Evolutionary conservation across 2,888 invertebrate species (phyloP).

Genomic region (Cordilura impudica): DNA sequence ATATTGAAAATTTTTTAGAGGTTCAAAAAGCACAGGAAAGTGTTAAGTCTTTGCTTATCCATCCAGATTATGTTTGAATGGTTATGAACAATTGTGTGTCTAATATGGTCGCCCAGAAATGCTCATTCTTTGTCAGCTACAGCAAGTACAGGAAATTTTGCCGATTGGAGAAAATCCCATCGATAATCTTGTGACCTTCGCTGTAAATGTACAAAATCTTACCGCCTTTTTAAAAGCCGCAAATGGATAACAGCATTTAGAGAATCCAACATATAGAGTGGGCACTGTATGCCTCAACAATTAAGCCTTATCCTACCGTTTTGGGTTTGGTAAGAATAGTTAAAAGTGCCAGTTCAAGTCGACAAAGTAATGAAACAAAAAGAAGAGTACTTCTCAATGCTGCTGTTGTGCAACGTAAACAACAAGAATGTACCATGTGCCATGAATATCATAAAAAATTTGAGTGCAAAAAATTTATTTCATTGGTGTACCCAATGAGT

Average conservation of each 20-base stretch:
- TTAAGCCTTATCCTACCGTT: slow-evolving; percentile 27
- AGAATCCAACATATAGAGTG: too few relatives aligned
- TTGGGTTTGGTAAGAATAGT: slow-evolving; percentile 14
- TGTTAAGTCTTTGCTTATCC: too few relatives aligned
- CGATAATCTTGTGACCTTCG: too few relatives aligned
- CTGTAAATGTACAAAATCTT: too few relatives aligned
- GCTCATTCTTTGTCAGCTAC: neutral
- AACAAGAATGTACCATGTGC: too few relatives aligned
- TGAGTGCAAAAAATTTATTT: slow-evolving; percentile 12
- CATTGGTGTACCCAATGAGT: neutral
- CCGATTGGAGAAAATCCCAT: slow-evolving; percentile 29
- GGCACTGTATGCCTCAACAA: slow-evolving; percentile 31
- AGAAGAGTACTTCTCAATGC: too few relatives aligned
- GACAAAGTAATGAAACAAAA: neutral
- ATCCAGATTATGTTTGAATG: neutral
- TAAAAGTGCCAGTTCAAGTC: neutral
- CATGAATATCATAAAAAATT: neutral
- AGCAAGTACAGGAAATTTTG: slow-evolving; percentile 13
- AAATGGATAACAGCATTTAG: slow-evolving; percentile 26
- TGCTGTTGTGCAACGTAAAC: slow-evolving; percentile 17
- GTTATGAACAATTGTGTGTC: slow-evolving; percentile 49
- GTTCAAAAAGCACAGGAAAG: neutral
- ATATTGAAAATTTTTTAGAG: neutral
- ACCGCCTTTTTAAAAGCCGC: slow-evolving; percentile 22
- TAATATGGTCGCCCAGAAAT: slow-evolving; percentile 44